Evolutionary conservation across 1,140 invertebrate species (phyloP), one percentile per base, ranked within the genome.

Genomic region (Cepaea nemoralis): DNA sequence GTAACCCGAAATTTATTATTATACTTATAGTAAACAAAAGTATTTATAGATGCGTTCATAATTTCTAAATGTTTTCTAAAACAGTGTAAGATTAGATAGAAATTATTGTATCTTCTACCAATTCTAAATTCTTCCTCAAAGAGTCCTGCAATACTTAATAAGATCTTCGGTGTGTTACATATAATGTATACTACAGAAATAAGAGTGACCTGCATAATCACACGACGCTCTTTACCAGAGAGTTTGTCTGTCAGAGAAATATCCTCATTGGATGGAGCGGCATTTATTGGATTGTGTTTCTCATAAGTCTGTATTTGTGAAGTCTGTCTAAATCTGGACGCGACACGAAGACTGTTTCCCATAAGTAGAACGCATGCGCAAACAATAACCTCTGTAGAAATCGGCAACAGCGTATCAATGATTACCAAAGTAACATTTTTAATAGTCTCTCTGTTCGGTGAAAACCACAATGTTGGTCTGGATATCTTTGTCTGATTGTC

Each of bases 221-320:
- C 73, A 16, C 45, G 75, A 33, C 12, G 31, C 1, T 77, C 75
- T 35, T 77, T 77, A 42, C 75, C n/a, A 16, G 6, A 45, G 8
- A 74, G 39, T 40, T 42, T 77, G 45, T 48, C 45, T 69, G 5
- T 16, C 24, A 2, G 8, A 10, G 10, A 8, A 10, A n/a, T 12
- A n/a, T n/a, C n/a, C 12, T 31, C n/a, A n/a, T 31, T 35, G 8
- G 33, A 33, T 33, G 71, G 14, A 39, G 14, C 24, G 31, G 10
- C 35, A 10, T 12, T 12, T 14, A 39, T 35, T n/a, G n/a, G 31
- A 12, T n/a, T 66, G 6, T 27, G 24, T 66, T 66, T 10, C 6
- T 24, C 10, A 10, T 66, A 33, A n/a, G n/a, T 66, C 10, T 27
- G 59, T 27, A 8, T n/a, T 66, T 66, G 10, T 59, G 55, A 59